Base-by-base conservation (phyloP, 2,113 vertebrate genomes). In the Panthera tigris region DNA sequence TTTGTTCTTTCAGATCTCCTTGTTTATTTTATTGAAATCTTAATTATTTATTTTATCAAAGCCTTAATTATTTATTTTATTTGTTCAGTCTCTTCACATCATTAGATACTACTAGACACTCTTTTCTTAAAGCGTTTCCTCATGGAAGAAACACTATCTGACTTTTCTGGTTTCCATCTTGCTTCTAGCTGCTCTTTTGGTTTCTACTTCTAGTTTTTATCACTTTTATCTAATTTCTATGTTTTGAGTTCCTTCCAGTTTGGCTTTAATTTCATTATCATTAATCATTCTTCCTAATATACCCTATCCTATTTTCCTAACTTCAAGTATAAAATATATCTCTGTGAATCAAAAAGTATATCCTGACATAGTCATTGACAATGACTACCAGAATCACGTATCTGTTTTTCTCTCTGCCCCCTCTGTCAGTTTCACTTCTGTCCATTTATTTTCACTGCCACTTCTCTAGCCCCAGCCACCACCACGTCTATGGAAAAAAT, bases 21-120 rank as follows among this genome's bases (percentile, higher is more conserved):
- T 66, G 39, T 94, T 97, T 90, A 93, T 81, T 96, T 93, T 68
- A 93, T 65, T n/a, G 50, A 6, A 78, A 16, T 9, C 65, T 95
- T 76, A 91, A 23, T 91, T 96, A 88, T 74, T 83, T 86, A 80
- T 55, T 69, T 91, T 27, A 50, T 48, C 21, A 7, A 57, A 21
- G 57, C 57, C 57, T 3, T 61, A 61, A 61, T 25, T 61, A 61
- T 81, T 61, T 83, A 87, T 71, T 74, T 93, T 12, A 55, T 80
- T 57, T 92, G 48, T 71, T 73, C 73, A 33, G 18, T 76, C 93
- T 52, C n/a, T 89, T 89, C 16, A 63, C 13, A 15, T 50, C 71
- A 69, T 27, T 89, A 50, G 6, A 55, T 18, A 71, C 39, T 36
- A 50, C 8, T n/a, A 66, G 15, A 74, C 13, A 74, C 6, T 84